A percentile compares a stretch with the other conserved stretches of the same genome.
These are phyloP conservation scores for Protonibea diacanthus DNA, from an alignment of 2,797 vertebrate species.

Conservation along the genomic window DNA sequence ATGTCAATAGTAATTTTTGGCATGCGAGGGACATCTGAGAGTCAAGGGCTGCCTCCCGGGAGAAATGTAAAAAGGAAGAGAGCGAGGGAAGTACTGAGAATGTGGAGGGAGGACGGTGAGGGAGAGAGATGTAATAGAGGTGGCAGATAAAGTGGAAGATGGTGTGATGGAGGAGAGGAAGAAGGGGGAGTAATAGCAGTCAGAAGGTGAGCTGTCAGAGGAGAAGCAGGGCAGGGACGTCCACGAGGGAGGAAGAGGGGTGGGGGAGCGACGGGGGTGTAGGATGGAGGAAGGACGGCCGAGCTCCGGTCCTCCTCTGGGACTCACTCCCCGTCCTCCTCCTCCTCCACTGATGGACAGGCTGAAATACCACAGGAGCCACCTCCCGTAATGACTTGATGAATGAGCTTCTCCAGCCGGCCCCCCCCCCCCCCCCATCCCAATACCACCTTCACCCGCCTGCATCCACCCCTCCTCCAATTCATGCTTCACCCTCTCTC, in stretches of 20 bases:
- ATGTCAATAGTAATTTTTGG: constrained; percentile 97
- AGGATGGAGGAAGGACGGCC: constrained; percentile 51
- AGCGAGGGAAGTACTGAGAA: constrained; percentile 60
- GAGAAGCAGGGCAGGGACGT: constrained; percentile 55
- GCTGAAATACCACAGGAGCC: constrained; percentile 85
- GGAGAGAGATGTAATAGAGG: constrained; percentile 69
- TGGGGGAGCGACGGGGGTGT: background rate
- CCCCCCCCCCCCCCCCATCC: constrained; percentile 16
- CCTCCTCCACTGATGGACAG: constrained; percentile 70
- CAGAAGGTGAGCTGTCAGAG: constrained; percentile 79
- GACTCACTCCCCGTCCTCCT: constrained; percentile 71
- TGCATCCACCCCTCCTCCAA: constrained; percentile 1
- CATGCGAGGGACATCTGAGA: constrained; percentile 86
- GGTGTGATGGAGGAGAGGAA: constrained; percentile 71
- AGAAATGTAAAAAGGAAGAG: constrained; percentile 76
- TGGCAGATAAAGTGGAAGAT: constrained; percentile 75
- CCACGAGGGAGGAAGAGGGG: background rate
- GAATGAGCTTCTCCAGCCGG: constrained; percentile 82
- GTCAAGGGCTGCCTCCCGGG: constrained; percentile 80
- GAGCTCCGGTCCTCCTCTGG: constrained; percentile 74
- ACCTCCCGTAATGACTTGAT: constrained; percentile 87
- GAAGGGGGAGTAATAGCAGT: constrained; percentile 77
- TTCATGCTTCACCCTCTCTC: constrained; percentile 21
- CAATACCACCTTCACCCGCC: constrained; percentile 43
- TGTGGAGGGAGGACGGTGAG: constrained; percentile 52